These are phyloP conservation scores for Drosophila serrata DNA, from an alignment of 1,140 invertebrate species.

Conservation along the genomic window DNA sequence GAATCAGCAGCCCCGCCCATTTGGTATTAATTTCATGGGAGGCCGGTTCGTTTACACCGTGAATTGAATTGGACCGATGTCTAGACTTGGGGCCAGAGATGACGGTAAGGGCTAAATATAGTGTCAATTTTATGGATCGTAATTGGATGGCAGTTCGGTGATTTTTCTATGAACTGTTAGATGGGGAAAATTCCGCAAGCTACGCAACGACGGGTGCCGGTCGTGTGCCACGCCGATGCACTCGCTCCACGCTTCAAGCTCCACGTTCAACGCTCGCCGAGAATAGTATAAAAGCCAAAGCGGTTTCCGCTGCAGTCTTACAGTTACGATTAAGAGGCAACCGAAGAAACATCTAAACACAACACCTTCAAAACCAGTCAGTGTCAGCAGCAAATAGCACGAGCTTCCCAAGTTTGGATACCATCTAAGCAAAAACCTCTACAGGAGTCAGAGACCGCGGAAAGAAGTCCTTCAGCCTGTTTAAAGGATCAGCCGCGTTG, in stretches of 20 bases:
- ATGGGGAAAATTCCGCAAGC: slow-evolving; percentile 65
- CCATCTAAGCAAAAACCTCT: not conserved
- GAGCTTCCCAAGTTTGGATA: slow-evolving; percentile 8
- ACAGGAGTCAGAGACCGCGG: not conserved
- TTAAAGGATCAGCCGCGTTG: slow-evolving; percentile 23
- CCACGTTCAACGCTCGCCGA: slow-evolving; percentile 40
- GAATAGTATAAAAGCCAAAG: slow-evolving; percentile 63
- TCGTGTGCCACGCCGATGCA: slow-evolving; percentile 44
- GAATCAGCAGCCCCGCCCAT: slow-evolving; percentile 21
- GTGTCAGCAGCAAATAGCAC: not conserved
- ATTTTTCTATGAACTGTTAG: slow-evolving; percentile 52
- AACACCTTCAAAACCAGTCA: not conserved
- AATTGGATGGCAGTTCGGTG: slow-evolving; percentile 44
- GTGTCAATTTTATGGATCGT: slow-evolving; percentile 36
- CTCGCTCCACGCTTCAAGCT: slow-evolving; percentile 25
- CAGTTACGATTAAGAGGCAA: slow-evolving; percentile 39
- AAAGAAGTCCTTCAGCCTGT: not conserved
- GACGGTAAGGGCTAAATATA: slow-evolving; percentile 62
- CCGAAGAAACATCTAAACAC: slow-evolving; percentile 21
- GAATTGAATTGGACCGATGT: slow-evolving; percentile 31
- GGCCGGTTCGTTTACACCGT: slow-evolving; percentile 31
- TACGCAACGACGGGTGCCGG: slow-evolving; percentile 40
- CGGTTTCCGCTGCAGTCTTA: not conserved
- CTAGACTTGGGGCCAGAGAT: slow-evolving; percentile 15
- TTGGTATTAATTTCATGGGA: slow-evolving; percentile 30